These are phyloP conservation scores for Agrilus cyanescens DNA, from an alignment of 2,888 invertebrate genomes.

Conservation along the genomic window DNA sequence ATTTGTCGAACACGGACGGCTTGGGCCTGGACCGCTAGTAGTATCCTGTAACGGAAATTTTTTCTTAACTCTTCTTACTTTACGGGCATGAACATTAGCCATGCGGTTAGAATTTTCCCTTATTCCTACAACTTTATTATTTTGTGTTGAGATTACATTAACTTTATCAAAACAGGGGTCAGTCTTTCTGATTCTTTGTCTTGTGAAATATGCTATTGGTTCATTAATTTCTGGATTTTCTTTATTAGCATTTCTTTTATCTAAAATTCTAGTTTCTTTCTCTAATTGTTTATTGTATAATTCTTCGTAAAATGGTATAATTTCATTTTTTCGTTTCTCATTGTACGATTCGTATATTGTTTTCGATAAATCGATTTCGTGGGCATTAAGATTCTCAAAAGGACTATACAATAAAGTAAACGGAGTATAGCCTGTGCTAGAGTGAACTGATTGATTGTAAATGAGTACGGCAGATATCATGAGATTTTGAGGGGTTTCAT, in stretches of 20 bases:
- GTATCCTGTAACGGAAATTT: constrained; percentile 13
- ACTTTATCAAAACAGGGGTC: constrained; percentile 7
- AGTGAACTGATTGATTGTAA: constrained; percentile 10
- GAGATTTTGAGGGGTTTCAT: constrained; percentile 5
- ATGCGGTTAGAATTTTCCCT: constrained; percentile 7
- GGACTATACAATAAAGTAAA: constrained; percentile 6
- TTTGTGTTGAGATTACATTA: constrained; percentile 9
- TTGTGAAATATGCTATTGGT: constrained; percentile 6
- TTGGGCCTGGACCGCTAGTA: constrained; percentile 9
- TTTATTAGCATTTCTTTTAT: constrained; percentile 7
- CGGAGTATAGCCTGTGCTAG: constrained; percentile 8
- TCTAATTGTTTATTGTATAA: constrained; percentile 7
- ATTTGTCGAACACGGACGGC: constrained; percentile 13
- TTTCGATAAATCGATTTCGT: constrained; percentile 12
- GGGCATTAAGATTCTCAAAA: constrained; percentile 6
- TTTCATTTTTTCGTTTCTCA: constrained; percentile 8
- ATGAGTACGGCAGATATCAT: constrained; percentile 5
- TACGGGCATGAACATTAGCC: constrained; percentile 11
- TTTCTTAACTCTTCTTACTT: constrained; percentile 14
- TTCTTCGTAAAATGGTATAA: constrained; percentile 8
- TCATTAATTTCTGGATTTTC: constrained; percentile 11
- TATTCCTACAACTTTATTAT: constrained; percentile 13
- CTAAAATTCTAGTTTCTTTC: constrained; percentile 3
- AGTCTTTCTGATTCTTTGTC: constrained; percentile 5
- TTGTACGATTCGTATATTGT: constrained; percentile 14